These are phyloP conservation scores for Enhydra lutris DNA, from an alignment of 2,113 vertebrate genomes.

Conservation along the genomic window DNA sequence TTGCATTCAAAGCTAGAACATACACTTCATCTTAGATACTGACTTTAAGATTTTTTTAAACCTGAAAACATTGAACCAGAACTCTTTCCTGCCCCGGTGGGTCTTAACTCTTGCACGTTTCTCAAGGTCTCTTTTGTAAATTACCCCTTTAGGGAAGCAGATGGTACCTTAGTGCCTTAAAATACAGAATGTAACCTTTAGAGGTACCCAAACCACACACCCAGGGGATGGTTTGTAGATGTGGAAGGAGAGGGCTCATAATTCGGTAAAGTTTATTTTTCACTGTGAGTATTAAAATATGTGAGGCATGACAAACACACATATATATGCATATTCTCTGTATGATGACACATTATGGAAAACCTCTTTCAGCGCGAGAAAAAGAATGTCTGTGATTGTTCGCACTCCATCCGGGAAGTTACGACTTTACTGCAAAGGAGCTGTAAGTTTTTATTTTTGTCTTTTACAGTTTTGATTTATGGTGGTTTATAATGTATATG, in stretches of 20 bases:
- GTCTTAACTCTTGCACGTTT: not conserved
- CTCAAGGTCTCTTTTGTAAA: not conserved
- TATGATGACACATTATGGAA: not conserved
- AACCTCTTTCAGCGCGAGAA: conserved; percentile 87
- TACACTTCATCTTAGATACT: not conserved
- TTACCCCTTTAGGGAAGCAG: not conserved
- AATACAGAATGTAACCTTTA: conserved; percentile 1
- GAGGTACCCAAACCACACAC: not conserved
- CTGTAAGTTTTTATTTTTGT: conserved; percentile 88
- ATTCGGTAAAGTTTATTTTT: conserved; percentile 44
- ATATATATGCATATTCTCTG: not conserved
- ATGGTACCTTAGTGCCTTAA: not conserved
- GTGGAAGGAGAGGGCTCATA: not conserved
- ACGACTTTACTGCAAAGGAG: conserved; percentile 99
- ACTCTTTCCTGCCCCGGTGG: not conserved
- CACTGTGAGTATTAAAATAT: conserved; percentile 20
- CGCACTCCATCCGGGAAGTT: conserved; percentile 96
- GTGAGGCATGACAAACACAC: not conserved
- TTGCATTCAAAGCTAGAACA: not conserved
- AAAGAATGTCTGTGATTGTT: conserved; percentile 99
- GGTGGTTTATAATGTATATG: conserved; percentile 40
- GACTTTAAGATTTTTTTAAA: not conserved
- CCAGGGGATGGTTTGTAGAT: not conserved
- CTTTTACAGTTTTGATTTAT: conserved; percentile 59
- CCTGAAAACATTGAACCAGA: not conserved